Base-by-base conservation (phyloP, 2,797 vertebrate species). In the Knipowitschia caucasica region DNA sequence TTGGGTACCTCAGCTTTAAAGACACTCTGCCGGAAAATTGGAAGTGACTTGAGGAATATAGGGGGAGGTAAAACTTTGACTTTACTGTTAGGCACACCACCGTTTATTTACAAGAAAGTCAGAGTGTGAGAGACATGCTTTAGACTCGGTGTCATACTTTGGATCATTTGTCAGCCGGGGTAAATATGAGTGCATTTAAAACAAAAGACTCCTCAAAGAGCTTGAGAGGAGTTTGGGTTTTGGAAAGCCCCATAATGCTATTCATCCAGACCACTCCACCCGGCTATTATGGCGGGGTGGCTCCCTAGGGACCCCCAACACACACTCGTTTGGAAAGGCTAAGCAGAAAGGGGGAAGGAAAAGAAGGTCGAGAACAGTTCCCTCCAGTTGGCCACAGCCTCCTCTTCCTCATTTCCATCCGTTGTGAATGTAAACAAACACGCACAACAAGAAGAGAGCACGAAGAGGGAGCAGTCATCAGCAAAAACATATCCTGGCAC, bases 171-270 rank as follows among this genome's bases (percentile, higher is more conserved):
- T 75, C 63, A 66, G 59, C 58, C 30, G 63, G 64, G 50, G 61
- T 74, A 73, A 81, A 79, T 75, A 69, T 7, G 46, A 52, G 52
- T 59, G 68, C 66, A 76, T 70, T 50, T 66, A 58, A 67, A 68
- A 68, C 61, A 72, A 62, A 63, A 64, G 55, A 56, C 62, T 72
- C 55, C 49, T 54, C 44, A 62, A 73, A 77, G 62, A 42, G 67
- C 76, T 78, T 78, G 66, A 77, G 68, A 69, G 71, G 67, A 75
- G 62, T 57, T 30, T 40, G 61, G 67, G 61, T 78, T 74, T n/a
- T 80, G 84, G 85, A 86, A 88, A 87, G 70, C 80, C 80, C 85
- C 83, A 71, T 50, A 58, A 78, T 39, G 59, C 73, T 70, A 65
- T 71, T 82, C 70, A 62, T 76, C 69, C 80, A 73, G 78, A 70